These are phyloP conservation scores for Litoditis marina DNA, from an alignment of 2,888 invertebrate genomes.

Conservation along the genomic window DNA sequence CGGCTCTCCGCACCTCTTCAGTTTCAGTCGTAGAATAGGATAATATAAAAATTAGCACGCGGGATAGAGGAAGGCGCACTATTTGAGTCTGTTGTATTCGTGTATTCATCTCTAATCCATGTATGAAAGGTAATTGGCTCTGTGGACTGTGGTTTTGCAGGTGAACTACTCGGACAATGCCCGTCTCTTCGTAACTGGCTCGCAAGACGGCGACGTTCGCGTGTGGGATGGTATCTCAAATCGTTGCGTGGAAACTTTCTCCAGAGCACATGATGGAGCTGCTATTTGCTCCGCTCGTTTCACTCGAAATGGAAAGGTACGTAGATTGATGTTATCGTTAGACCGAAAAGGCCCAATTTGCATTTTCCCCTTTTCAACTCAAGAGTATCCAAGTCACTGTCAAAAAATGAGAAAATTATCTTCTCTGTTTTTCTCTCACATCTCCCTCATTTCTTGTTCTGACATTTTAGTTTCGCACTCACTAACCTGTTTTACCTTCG, in stretches of 20 bases:
- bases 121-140: too few relatives aligned
- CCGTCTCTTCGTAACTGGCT: slow-evolving; percentile 78
- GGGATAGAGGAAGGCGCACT: too few relatives aligned
- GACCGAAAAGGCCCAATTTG: not conserved
- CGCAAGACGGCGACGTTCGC: slow-evolving; percentile 88
- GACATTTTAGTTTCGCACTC: not conserved
- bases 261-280: slow-evolving; percentile 87
- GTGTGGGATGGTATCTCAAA: slow-evolving; percentile 95
- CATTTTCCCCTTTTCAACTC: not conserved
- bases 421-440: not conserved
- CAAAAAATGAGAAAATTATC: not conserved
- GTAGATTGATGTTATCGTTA: not conserved
- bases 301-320: slow-evolving; percentile 88
- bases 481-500: too few relatives aligned
- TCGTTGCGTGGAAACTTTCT: slow-evolving; percentile 87
- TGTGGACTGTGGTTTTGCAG: too few relatives aligned
- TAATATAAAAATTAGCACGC: too few relatives aligned
- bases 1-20: too few relatives aligned
- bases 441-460: not conserved
- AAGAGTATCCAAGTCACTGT: not conserved
- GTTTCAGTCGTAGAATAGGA: too few relatives aligned
- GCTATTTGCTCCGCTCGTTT: slow-evolving; percentile 91
- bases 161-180: slow-evolving; percentile 72
- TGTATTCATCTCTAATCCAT: too few relatives aligned
- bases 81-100: too few relatives aligned